Base-by-base conservation (phyloP, 2,888 invertebrate genomes). In the Apamea sordens region DNA sequence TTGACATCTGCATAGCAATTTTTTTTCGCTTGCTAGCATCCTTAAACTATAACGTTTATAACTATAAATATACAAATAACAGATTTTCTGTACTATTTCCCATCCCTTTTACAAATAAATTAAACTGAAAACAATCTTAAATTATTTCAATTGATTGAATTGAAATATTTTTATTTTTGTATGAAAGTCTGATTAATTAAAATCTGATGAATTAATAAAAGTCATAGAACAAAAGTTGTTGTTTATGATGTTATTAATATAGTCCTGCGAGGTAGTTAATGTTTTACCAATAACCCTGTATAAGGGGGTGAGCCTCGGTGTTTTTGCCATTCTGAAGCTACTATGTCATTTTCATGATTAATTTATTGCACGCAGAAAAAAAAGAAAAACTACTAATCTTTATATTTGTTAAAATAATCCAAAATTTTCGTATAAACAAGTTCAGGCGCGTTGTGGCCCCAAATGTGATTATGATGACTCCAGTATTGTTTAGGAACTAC, bases 401-500 rank as follows among this genome's bases (percentile, higher is more conserved):
- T 91, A 77, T 85, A 93, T 44, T 82, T 88, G 36, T 90, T 88
- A 2, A 96, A 92, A 88, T 94, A 93, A 4, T 93, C 81, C 44
- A 96, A 86, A 77, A 96, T 91, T 90, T 93, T 95, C 2, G 93
- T 84, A 80, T 92, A 92, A 3, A 95, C 93, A 32, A 92, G 88
- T 73, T 91, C 89, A 5, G 93, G 93, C 0, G 94, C 94, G 36
- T 82, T 71, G 91, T 90, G 0, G 85, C 93, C 97, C 94, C 94
- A 95, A 1, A 96, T 36, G 74, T 95, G 94, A 76, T 95, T 96
- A 72, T 95, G 93, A 83, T 97, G 97, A 87, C 97, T 96, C 95
- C 96, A 97, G 77, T 92, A 89, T 41, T 95, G 93, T 89, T 97
- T 94, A 1, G 97, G 97, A 64, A 98, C 97, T 53, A 97, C 90